Base-by-base conservation (phyloP, 2,797 vertebrate genomes). In the Pseudomugil tenellus region DNA sequence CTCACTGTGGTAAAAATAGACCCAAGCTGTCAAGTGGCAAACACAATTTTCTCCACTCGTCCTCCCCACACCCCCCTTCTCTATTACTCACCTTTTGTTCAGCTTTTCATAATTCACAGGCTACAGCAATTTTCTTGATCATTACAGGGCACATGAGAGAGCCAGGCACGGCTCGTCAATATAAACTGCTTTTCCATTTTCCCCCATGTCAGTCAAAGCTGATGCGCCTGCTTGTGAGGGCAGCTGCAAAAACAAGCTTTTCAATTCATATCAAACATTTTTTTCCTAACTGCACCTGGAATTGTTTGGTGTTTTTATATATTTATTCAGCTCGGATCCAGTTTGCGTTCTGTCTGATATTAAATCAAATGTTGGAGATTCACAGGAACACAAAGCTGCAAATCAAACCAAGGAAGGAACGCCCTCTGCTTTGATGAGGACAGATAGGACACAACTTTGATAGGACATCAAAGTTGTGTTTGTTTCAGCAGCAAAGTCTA, bases 1-100 rank as follows among this genome's bases (percentile, higher is more conserved):
- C 64, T 74, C 72, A 32, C 59, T 1, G 0, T 37, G 61, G 67
- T 93, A 93, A 93, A 93, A 93, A 93, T 93, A 94, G 87, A 80
- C 25, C 73, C 25, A 31, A 71, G 78, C 81, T 91, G 89, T 89
- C 90, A 89, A 77, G 75, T 81, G 61, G 59, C 63, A 77, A 57
- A 66, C 49, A 51, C 21, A 12, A 37, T 60, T 83, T 77, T 59
- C 29, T 43, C 11, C 26, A 39, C 3, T 77, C 41, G 41, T 7
- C 25, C 25, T 13, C 29, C 2, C 14, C 7, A 11, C 1, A 14
- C 6, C n/a, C 26, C 28, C 25, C 32, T 32, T 32, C 32, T 32
- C 69, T 51, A 10, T 77, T 61, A 39, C 74, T 72, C 34, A 31
- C 41, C 41, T 43, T 77, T 43, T 67, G 51, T 63, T 59, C 61